Percentiles rank a stretch among this genome's conserved stretches.
phyloP scores from a whole-genome alignment of 1,140 invertebrate species.

The Cylas formicarius region DNA sequence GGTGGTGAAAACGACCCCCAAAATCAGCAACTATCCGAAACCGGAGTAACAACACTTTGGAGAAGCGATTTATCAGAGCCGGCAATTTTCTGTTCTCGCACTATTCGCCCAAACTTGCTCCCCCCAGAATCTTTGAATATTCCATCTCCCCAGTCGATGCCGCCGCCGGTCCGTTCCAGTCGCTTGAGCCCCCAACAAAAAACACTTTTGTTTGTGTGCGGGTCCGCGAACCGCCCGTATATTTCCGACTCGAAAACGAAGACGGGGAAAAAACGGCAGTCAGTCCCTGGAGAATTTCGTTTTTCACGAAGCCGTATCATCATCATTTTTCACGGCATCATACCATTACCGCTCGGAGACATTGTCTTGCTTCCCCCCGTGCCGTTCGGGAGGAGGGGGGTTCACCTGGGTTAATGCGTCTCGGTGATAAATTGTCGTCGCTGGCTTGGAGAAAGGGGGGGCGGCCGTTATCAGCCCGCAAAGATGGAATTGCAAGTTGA shows the following conservation, averaged over 20 bases:
- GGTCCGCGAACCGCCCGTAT: constrained; percentile 12
- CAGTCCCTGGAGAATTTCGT: constrained; percentile 32
- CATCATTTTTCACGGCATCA: constrained; percentile 41
- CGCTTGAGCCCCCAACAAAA: constrained; percentile 27
- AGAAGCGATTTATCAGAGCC: neutral
- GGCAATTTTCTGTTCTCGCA: neutral
- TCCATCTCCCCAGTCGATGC: neutral
- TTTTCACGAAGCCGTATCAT: constrained; percentile 39
- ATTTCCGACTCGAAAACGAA: constrained; percentile 8
- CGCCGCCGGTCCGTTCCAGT: constrained; percentile 26
- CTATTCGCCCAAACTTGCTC: neutral
- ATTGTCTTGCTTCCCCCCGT: constrained; percentile 37
- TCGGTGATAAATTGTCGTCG: constrained; percentile 42
- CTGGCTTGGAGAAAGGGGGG: constrained; percentile 15
- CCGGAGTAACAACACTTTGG: neutral
- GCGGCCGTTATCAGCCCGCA: constrained; percentile 24
- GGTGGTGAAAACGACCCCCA: no score
- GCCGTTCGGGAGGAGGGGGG: no score
- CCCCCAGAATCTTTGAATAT: neutral
- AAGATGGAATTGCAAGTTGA: constrained; percentile 28
- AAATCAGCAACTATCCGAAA: no score
- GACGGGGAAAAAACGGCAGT: constrained; percentile 7
- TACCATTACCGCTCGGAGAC: constrained; percentile 40
- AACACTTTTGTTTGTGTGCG: constrained; percentile 19
- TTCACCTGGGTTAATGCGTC: constrained; percentile 42